Base-by-base conservation (phyloP, 2,888 invertebrate genomes). In the Petrolisthes manimaculis region DNA sequence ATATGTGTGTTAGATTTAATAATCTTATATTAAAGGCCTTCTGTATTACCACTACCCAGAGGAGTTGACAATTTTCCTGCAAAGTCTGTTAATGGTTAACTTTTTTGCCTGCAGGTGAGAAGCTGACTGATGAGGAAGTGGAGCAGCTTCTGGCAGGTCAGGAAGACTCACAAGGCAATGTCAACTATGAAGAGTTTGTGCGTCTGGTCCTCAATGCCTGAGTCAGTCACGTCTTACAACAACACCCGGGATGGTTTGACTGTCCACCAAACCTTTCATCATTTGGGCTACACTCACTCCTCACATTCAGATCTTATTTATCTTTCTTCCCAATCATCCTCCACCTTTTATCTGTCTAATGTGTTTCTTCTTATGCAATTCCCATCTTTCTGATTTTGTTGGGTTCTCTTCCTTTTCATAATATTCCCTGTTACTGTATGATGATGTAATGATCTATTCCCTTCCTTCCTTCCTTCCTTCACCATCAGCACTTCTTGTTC, bases 141-240 rank as follows among this genome's bases (percentile, higher is more conserved):
- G 99, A 99, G 93, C 98, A 98, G 93, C 94, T 99, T 92, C 94
- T 99, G 91, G 96, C 96, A 92, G 98, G 99, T 1, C 98, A 98
- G 93, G 99, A 99, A 94, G 99, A 99, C 94, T 97, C 98, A 53
- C 98, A 99, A 94, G 99, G 99, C 91, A 99, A 99, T 94, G 97
- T 99, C 92, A 99, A 99, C 94, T 99, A 99, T 93, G 99, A 99
- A 95, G 98, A 98, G 94, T 98, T 98, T 93, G 98, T 98, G 91
- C 96, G 97, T 92, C 95, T 97, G 94, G 96, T 98, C 91, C 98
- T 98, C 97, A 97, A 96, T 93, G 98, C 97, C 92, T 96, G 94
- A 94, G 61, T 9, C 61, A 18, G 61, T 18, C 61, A 61, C 61
- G 3, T 18, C 9, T 12, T 4, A 0, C 78, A 12, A n/a, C n/a